Base-by-base conservation (phyloP, 2,888 invertebrate genomes). In the Apamea epomidion region DNA sequence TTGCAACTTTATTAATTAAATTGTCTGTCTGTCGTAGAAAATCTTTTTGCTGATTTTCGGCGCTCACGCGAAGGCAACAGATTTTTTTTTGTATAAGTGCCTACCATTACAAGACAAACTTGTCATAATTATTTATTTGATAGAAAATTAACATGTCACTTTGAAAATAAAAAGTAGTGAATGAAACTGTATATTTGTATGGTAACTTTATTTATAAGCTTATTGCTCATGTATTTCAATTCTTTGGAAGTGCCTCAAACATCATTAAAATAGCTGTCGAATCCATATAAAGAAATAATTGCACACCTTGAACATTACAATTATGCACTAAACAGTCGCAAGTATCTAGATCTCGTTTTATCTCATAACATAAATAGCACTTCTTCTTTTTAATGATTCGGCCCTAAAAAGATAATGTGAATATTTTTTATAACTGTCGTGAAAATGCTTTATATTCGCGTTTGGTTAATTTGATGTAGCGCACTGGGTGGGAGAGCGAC, bases 381-480 rank as follows among this genome's bases (percentile, higher is more conserved):
- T 71, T 16, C n/a, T 68, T 42, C 16, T 42, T 32, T 77, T 45
- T 77, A 74, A 72, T 72, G 58, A 58, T 65, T 42, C 14, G 45
- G 10, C 45, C 21, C 10, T 70, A 32, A 80, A 83, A 77, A 62
- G 14, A 32, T 16, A 67, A 75, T 62, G 62, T 64, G 42, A 73
- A 72, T 37, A 48, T 79, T 67, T 80, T 72, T 65, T 80, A 80
- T 77, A 37, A 69, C n/a, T 14, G 54, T 54, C 69, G 69, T 73
- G 32, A 70, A 86, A 77, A 72, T 62, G 60, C 21, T 75, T 69
- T 72, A 29, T 84, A 74, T 42, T 67, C 67, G 74, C 65, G 37
- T 76, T 80, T 78, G 45, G 62, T 75, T 80, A 73, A 75, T 84
- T 67, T 75, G n/a, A 75, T 77, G 37, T 51, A 54, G n/a, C 62